Evolutionary conservation across 2,888 invertebrate genomes (phyloP).

Genomic region (Caenorhabditis becei): DNA sequence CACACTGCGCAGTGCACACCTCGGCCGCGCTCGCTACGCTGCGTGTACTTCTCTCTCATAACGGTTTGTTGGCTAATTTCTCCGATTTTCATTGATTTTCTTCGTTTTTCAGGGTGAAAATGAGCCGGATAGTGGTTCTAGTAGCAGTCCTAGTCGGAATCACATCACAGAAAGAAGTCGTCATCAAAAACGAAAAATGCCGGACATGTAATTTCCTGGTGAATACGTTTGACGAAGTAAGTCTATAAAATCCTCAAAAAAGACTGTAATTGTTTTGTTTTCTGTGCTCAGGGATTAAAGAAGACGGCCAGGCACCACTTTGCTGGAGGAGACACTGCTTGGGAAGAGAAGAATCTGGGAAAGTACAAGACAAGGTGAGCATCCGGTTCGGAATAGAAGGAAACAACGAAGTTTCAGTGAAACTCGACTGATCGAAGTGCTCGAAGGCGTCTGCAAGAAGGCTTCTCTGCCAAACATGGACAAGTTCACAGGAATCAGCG

Average conservation of each 20-base stretch:
- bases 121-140: constrained; percentile 44
- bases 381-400: constrained; percentile 83
- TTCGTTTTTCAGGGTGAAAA: constrained; percentile 44
- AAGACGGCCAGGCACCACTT: constrained; percentile 91
- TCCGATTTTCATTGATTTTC: constrained; percentile 14
- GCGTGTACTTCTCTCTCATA: constrained; percentile 49
- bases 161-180: constrained; percentile 35
- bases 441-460: constrained; percentile 90
- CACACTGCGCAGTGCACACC: constrained; percentile 31
- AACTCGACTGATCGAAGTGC: constrained; percentile 92
- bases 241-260: constrained; percentile 20
- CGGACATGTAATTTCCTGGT: constrained; percentile 74
- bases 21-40: constrained; percentile 42
- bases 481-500: constrained; percentile 68
- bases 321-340: constrained; percentile 94
- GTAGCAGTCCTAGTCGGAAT: constrained; percentile 19
- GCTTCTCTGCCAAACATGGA: constrained; percentile 81
- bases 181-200: constrained; percentile 72
- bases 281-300: constrained; percentile 86
- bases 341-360: constrained; percentile 91
- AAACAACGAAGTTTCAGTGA: constrained; percentile 89
- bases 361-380: constrained; percentile 87
- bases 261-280: neutral
- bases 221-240: constrained; percentile 74
- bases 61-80: constrained; percentile 39